Evolutionary conservation across 2,113 vertebrate genomes (phyloP).

Genomic region (Amphiprion percula): DNA sequence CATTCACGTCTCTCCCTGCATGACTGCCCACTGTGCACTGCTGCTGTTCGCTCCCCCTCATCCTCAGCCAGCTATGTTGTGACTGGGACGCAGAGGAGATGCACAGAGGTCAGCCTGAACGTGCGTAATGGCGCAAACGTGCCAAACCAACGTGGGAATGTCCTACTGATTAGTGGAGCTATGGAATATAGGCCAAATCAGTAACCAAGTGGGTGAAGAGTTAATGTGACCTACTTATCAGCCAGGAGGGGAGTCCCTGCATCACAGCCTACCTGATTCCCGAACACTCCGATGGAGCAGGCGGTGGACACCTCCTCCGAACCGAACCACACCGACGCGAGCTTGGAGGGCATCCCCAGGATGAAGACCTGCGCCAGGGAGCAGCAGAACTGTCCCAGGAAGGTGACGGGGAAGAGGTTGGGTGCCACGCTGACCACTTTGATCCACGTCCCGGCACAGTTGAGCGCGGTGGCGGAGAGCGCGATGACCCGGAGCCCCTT

Average conservation of each 20-base stretch:
- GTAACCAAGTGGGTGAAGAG: background rate
- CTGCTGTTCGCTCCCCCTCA: background rate
- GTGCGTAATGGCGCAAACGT: slow-evolving; percentile 67
- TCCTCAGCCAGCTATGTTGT: background rate
- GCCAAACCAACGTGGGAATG: background rate
- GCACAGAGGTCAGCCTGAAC: background rate
- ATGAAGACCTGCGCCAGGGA: slow-evolving; percentile 95
- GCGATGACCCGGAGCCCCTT: slow-evolving; percentile 92
- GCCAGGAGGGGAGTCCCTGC: background rate
- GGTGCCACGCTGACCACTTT: slow-evolving; percentile 91
- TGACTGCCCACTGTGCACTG: background rate
- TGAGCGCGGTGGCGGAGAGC: slow-evolving; percentile 88
- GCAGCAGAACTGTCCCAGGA: slow-evolving; percentile 91
- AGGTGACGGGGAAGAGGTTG: slow-evolving; percentile 89
- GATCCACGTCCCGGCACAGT: slow-evolving; percentile 94
- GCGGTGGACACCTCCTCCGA: slow-evolving; percentile 94
- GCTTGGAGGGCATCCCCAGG: slow-evolving; percentile 94
- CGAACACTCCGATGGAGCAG: slow-evolving; percentile 95
- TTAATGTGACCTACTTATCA: background rate
- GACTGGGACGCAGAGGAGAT: background rate
- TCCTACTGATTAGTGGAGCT: background rate
- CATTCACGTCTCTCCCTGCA: background rate
- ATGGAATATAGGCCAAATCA: background rate
- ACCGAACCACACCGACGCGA: slow-evolving; percentile 98
- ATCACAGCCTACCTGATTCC: slow-evolving; percentile 90